Evolutionary conservation across 2,797 vertebrate species (phyloP).

Genomic region (Ceyx erithaca): DNA sequence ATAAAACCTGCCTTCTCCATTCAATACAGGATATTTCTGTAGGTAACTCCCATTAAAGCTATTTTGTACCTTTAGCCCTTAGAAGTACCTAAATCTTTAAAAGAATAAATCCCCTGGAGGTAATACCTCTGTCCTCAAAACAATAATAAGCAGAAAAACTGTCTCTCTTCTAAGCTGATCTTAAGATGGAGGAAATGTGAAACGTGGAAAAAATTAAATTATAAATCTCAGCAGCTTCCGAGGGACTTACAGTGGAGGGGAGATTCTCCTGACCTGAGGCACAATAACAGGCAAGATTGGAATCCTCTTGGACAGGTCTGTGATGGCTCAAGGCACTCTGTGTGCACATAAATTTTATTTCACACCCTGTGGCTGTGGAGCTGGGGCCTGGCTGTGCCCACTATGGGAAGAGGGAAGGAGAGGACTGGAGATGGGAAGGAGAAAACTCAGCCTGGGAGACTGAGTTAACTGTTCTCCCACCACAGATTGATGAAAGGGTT

Average conservation of each 20-base stretch:
- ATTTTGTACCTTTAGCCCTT: not conserved
- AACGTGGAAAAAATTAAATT: not conserved
- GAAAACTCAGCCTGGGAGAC: not conserved
- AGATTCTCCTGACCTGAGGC: not conserved
- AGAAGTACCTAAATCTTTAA: not conserved
- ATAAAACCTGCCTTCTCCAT: not conserved
- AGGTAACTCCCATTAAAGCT: not conserved
- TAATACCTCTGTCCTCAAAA: not conserved
- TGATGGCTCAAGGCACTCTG: not conserved
- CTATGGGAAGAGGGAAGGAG: rapidly evolving
- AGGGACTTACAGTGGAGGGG: not conserved
- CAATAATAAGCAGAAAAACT: not conserved
- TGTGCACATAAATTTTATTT: not conserved
- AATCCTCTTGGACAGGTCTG: not conserved
- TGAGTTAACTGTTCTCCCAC: not conserved
- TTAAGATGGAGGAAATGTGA: not conserved
- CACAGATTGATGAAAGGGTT: not conserved
- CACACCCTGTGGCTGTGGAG: not conserved
- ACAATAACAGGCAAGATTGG: not conserved
- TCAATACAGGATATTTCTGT: not conserved
- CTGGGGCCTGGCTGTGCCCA: not conserved
- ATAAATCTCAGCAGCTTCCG: not conserved
- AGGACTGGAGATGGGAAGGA: not conserved
- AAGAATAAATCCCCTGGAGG: not conserved
- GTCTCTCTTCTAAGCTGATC: not conserved